These are phyloP conservation scores for Phataginus tricuspis DNA, from an alignment of 2,797 vertebrate species.

Conservation along the genomic window DNA sequence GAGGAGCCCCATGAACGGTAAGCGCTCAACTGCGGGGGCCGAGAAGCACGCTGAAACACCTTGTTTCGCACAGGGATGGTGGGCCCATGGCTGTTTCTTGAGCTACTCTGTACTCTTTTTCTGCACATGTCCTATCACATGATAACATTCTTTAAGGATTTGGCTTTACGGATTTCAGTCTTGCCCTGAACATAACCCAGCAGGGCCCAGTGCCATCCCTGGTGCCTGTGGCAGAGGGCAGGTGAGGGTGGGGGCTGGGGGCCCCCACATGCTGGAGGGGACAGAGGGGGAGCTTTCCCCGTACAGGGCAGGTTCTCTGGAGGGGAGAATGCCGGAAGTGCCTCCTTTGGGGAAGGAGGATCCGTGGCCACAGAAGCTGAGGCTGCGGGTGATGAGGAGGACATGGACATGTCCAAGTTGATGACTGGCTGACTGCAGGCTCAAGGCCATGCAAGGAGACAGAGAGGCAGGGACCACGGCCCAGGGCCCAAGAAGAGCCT, in stretches of 20 bases:
- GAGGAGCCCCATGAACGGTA: rapidly evolving
- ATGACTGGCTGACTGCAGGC: too few relatives aligned
- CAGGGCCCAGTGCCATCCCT: not conserved
- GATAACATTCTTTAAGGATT: not conserved
- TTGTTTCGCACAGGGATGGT: rapidly evolving
- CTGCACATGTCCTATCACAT: rapidly evolving
- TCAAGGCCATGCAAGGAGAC: too few relatives aligned
- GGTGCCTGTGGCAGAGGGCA: rapidly evolving
- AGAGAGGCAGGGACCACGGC: too few relatives aligned
- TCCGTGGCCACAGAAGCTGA: not conserved
- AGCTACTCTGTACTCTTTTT: too few relatives aligned
- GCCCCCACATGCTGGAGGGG: rapidly evolving
- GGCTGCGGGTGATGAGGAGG: too few relatives aligned
- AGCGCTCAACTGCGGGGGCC: rapidly evolving
- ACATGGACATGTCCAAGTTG: too few relatives aligned
- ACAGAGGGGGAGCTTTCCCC: not conserved
- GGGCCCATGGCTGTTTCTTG: rapidly evolving
- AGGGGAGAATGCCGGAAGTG: not conserved
- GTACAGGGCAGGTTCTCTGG: not conserved
- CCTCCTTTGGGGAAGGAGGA: not conserved
- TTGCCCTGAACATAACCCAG: not conserved
- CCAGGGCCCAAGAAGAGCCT: not conserved
- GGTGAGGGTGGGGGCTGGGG: not conserved
- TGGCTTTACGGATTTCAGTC: not conserved
- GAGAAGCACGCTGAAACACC: rapidly evolving